Conservation (phyloP, 2,113 vertebrate genomes). For the Brienomyrus longianalis region DNA sequence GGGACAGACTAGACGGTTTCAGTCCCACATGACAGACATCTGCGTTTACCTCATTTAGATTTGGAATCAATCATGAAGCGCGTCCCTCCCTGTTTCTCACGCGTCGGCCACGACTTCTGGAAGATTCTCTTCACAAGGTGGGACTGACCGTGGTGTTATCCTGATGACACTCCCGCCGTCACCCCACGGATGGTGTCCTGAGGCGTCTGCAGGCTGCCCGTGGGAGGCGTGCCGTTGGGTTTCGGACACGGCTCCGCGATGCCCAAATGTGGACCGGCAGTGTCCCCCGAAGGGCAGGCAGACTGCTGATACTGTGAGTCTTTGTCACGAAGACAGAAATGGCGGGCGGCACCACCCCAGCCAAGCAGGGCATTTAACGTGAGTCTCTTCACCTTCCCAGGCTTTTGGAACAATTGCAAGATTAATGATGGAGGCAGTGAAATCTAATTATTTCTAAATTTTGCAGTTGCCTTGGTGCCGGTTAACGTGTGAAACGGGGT, state of each 20-base stretch:
- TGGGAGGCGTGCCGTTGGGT: neutral
- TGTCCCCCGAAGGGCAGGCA: neutral
- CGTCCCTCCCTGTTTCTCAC: neutral
- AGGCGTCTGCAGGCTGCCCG: neutral
- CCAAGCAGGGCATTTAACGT: neutral
- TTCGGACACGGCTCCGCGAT: neutral
- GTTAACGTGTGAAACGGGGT: neutral
- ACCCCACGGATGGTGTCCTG: neutral
- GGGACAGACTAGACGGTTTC: neutral
- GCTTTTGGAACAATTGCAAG: neutral
- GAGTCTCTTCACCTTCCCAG: neutral
- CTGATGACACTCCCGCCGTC: neutral
- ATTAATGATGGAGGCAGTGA: neutral
- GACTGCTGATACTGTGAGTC: neutral
- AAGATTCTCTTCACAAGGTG: neutral
- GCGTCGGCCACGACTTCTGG: neutral
- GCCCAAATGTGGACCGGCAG: neutral
- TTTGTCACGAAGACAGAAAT: neutral
- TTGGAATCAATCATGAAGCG: neutral
- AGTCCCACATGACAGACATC: neutral
- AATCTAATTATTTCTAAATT: conserved; percentile 11
- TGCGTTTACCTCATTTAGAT: neutral
- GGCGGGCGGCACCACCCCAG: neutral
- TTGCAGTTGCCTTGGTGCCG: neutral
- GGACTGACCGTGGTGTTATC: neutral